These are phyloP conservation scores for Vimba vimba DNA, from an alignment of 2,113 vertebrate genomes.

Conservation along the genomic window DNA sequence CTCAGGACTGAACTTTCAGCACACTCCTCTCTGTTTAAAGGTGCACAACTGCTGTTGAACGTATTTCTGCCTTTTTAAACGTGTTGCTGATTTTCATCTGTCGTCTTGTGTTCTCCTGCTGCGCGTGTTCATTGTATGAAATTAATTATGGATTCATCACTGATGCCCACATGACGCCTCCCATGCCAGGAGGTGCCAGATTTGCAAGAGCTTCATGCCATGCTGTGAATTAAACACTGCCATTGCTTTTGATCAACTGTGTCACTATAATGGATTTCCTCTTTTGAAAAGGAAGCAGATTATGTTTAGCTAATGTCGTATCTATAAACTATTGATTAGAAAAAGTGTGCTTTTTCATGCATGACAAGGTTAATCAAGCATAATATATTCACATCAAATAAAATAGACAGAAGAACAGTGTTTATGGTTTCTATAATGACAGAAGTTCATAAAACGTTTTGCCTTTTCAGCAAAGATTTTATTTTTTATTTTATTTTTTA, in stretches of 20 bases:
- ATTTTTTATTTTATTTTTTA: too few species aligned
- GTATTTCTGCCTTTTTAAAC: neutral
- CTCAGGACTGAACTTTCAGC: neutral
- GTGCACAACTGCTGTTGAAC: neutral
- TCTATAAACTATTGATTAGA: neutral
- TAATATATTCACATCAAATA: neutral
- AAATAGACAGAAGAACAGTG: neutral
- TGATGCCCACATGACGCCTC: constrained; percentile 5
- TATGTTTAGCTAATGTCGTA: neutral
- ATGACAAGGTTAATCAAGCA: neutral
- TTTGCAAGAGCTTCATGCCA: constrained; percentile 6
- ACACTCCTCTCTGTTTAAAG: neutral
- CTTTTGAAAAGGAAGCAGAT: neutral
- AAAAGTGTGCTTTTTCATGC: neutral
- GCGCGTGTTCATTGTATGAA: neutral
- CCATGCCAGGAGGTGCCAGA: neutral
- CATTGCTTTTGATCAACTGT: neutral
- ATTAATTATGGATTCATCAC: neutral
- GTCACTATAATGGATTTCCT: neutral
- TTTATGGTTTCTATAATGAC: neutral
- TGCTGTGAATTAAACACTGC: neutral
- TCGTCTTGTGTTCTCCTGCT: neutral
- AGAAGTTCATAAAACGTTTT: neutral
- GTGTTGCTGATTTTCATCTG: constrained; percentile 3
- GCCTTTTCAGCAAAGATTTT: too few species aligned